These are phyloP conservation scores for Ornithoptera alexandrae DNA, from an alignment of 2,888 invertebrate genomes.

Conservation along the genomic window DNA sequence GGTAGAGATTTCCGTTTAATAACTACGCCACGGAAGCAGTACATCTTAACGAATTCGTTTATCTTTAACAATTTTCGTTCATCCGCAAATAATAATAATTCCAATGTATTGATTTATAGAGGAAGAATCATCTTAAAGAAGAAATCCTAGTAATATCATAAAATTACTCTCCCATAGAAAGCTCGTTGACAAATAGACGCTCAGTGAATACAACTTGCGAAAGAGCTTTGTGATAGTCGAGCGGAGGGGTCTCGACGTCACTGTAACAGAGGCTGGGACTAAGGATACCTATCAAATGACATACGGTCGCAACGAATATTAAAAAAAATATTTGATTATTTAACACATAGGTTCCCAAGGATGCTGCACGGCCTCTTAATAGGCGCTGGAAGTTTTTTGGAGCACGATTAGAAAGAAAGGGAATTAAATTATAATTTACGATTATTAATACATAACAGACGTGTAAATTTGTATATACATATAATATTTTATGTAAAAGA, in stretches of 20 bases:
- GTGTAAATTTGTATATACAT: too few relatives aligned
- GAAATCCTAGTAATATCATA: constrained; percentile 12
- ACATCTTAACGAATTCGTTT: background rate
- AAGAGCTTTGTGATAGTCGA: constrained; percentile 15
- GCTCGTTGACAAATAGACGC: constrained; percentile 20
- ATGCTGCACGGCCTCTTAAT: too few relatives aligned
- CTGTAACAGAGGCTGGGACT: background rate
- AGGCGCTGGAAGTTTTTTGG: too few relatives aligned
- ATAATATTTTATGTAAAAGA: too few relatives aligned
- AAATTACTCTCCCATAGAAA: constrained; percentile 22
- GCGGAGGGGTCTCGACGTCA: constrained; percentile 18
- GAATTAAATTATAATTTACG: too few relatives aligned
- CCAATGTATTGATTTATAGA: background rate
- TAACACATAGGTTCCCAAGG: too few relatives aligned
- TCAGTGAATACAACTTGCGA: constrained; percentile 11
- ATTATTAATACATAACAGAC: too few relatives aligned
- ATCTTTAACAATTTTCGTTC: background rate
- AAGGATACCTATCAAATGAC: constrained; percentile 10
- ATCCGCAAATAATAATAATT: background rate
- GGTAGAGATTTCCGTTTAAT: too few relatives aligned
- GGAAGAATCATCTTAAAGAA: background rate
- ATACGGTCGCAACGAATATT: background rate
- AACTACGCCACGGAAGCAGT: too few relatives aligned
- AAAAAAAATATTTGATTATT: too few relatives aligned
- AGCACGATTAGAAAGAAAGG: too few relatives aligned